Conservation (phyloP, 1,140 invertebrate genomes). For the Bombus sibiricus region DNA sequence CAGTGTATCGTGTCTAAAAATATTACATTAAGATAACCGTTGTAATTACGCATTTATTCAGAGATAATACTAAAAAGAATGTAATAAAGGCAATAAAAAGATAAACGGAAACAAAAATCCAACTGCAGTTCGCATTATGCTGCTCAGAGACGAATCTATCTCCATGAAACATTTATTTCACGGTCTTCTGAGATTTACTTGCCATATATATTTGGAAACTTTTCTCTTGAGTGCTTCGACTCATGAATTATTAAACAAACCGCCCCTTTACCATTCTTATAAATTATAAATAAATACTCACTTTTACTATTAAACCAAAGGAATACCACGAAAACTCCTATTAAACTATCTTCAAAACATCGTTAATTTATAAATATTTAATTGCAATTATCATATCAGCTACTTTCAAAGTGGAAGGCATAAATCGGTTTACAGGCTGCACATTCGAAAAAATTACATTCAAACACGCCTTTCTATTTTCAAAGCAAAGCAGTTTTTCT, state of each 20-base stretch:
- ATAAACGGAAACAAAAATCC: slow-evolving; percentile 13
- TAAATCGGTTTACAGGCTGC: not conserved
- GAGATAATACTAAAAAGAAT: not conserved
- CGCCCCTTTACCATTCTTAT: not conserved
- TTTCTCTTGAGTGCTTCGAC: not conserved
- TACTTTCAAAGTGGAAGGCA: not conserved
- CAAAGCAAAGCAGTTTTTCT: not conserved
- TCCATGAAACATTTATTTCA: slow-evolving; percentile 39
- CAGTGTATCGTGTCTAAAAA: not conserved
- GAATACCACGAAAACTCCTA: not conserved
- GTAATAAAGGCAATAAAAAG: not conserved
- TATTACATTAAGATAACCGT: not conserved
- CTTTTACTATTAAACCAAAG: not conserved
- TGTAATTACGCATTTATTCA: not conserved
- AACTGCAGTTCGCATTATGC: slow-evolving; percentile 1
- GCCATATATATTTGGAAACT: slow-evolving; percentile 22
- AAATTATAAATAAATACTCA: not conserved
- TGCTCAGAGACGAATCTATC: not conserved
- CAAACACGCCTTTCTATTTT: not conserved
- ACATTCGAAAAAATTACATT: not conserved
- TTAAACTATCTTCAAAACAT: not conserved
- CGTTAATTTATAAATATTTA: not conserved
- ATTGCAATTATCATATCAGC: not conserved
- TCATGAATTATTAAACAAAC: slow-evolving; percentile 13
- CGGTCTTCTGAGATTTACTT: not conserved